Evolutionary conservation across 2,797 vertebrate species (phyloP), one percentile per base, ranked within the genome.

Genomic region (Sarcophilus harrisii): DNA sequence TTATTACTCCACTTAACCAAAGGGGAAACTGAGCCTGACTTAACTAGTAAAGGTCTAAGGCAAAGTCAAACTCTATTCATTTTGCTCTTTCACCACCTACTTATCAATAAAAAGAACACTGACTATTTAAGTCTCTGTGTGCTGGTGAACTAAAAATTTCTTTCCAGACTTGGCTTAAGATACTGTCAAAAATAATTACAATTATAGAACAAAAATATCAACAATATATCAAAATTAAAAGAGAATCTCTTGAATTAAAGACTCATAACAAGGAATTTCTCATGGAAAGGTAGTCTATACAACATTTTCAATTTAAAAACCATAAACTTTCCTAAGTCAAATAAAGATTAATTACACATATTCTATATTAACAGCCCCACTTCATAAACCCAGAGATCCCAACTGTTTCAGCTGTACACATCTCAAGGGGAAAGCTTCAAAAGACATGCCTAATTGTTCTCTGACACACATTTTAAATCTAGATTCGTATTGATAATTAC

Each of bases 391-490:
- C 27, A 59, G n/a, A 95, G 91, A 94, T 54, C 58, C 27, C 0
- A 95, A 62, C 49, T 73, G 24, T 92, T 95, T 30, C 27, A 91
- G 58, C 58, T 92, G 62, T 55, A 81, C 18, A 62, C 92, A 91
- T 81, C 62, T 94, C 87, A 73, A 93, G 92, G 18, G 45, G 11
- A 29, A 93, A 95, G 38, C 45, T 91, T 95, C 92, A 93, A 94
- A 96, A 94, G 91, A 93, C 90, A 32, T 13, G 52, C 32, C 49
- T 92, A 60, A 92, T 81, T 93, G 57, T 66, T 95, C 52, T 52
- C 58, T n/a, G 21, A 96, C 24, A 97, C 30, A 91, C 58, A 93
- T 95, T 96, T 95, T 57, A 93, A 57, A 73, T 96, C 87, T 92
- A 92, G 49, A 90, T 92, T 92, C 38, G 87, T 92, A 95, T 28